Conservation (phyloP, 2,888 invertebrate genomes). For the Clunio marinus region DNA sequence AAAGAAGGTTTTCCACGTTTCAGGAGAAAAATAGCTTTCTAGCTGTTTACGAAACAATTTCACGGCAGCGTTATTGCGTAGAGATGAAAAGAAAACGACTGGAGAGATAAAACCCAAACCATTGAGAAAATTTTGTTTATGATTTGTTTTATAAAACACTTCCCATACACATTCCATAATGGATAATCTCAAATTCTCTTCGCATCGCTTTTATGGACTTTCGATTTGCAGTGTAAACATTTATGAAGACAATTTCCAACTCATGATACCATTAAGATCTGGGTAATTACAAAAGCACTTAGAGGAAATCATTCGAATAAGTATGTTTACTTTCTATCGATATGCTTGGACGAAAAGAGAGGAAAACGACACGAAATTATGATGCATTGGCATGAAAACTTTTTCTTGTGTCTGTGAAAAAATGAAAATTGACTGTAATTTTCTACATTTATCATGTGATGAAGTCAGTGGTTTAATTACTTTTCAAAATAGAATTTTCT, state of each 20-base stretch:
- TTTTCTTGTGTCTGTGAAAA: neutral
- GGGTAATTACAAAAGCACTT: neutral
- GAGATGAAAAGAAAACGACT: neutral
- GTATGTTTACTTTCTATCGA: too few species aligned
- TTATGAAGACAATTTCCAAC: neutral
- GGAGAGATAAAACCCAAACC: neutral
- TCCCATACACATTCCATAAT: neutral
- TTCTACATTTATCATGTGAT: too few species aligned
- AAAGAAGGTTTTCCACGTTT: neutral
- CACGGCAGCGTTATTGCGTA: neutral
- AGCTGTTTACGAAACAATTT: neutral
- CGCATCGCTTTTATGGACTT: neutral
- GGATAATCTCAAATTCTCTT: neutral
- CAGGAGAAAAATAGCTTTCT: constrained; percentile 3
- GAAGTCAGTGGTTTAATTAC: too few species aligned
- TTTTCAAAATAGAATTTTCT: too few species aligned
- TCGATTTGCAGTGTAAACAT: constrained; percentile 3
- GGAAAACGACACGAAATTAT: too few species aligned
- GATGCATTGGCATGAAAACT: neutral
- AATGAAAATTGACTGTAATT: constrained; percentile 14
- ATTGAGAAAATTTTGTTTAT: neutral
- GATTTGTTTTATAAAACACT: neutral
- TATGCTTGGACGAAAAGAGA: too few species aligned
- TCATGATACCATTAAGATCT: neutral
- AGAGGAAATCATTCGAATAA: too few species aligned